Evolutionary conservation across 2,797 vertebrate species (phyloP), one percentile per base, ranked within the genome.

Genomic region (Tenualosa thibaudeaui): DNA sequence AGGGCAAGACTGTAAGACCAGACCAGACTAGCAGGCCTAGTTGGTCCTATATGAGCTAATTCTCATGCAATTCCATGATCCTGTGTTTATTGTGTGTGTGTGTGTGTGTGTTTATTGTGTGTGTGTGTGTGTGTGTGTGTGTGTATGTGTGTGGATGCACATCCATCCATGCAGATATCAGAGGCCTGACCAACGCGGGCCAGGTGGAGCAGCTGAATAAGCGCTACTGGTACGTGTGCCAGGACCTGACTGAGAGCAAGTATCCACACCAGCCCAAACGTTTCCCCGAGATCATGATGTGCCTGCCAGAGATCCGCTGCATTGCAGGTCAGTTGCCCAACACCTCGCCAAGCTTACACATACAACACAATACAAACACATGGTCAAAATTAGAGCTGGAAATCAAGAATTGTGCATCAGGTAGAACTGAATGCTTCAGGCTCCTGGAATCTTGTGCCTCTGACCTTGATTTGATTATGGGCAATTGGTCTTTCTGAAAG

Each of bases 171-270:
- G 1, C 89, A 96, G 96, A 96, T 89, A 96, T 96, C 89, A 93
- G 94, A 87, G 95, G 95, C 84, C 92, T 96, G 89, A 91, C 90
- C 50, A 96, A 94, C 8, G 91, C 94, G 0, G 94, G 95, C 12
- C 96, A 96, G 13, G 91, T 96, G 92, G 96, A 96, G 90, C 95
- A 96, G 91, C 84, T 96, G 89, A 96, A 96, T 53, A 96, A 96
- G 91, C 90, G 95, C 60, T 96, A 96, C 13, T 96, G 96, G 96
- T 96, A 96, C 1, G 95, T 96, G 81, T 96, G 96, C 93, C 96
- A 96, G 92, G 96, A 96, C 91, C 96, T 96, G 92, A 96, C 95
- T 0, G 96, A 96, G 88, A 96, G 94, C 93, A 95, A 95, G 53
- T 96, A 95, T 22, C 94, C 95, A 0, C 96, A 96, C 87, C 95